Conservation (phyloP, 1,140 invertebrate genomes). For the Zophobas atratus region DNA sequence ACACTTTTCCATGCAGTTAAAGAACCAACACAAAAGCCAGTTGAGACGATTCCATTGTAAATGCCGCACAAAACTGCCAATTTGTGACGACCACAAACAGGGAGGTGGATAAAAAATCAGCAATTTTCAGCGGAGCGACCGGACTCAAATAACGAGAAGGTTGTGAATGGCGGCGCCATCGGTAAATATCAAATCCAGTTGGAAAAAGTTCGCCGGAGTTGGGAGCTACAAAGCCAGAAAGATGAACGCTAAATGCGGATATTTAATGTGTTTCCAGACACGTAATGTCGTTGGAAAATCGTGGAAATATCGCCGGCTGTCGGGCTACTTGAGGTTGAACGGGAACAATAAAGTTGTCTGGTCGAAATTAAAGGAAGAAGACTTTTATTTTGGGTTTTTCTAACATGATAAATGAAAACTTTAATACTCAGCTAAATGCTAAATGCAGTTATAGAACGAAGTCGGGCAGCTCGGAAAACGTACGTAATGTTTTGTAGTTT, state of each 20-base stretch:
- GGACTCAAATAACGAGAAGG: neutral
- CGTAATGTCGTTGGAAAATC: neutral
- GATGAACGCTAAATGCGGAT: neutral
- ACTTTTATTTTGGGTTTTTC: too few relatives aligned
- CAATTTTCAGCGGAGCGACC: neutral
- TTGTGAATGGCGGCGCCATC: neutral
- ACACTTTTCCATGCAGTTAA: neutral
- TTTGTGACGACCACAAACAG: conserved; percentile 3
- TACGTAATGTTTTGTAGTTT: too few relatives aligned
- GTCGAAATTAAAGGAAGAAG: too few relatives aligned
- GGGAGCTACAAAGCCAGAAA: neutral
- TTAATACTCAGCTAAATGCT: too few relatives aligned
- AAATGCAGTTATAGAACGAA: too few relatives aligned
- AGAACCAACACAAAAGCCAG: neutral
- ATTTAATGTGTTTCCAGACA: conserved; percentile 1
- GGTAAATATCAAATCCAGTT: neutral
- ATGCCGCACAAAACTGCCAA: neutral
- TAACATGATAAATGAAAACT: too few relatives aligned
- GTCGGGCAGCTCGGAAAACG: too few relatives aligned
- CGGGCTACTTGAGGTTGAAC: too few relatives aligned
- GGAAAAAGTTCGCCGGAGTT: neutral
- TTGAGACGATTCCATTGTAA: neutral
- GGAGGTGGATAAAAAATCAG: neutral
- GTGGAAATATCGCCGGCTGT: neutral
- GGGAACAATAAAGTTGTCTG: too few relatives aligned